These are phyloP conservation scores for Apaloderma vittatum DNA, from an alignment of 2,113 vertebrate species.

Conservation along the genomic window DNA sequence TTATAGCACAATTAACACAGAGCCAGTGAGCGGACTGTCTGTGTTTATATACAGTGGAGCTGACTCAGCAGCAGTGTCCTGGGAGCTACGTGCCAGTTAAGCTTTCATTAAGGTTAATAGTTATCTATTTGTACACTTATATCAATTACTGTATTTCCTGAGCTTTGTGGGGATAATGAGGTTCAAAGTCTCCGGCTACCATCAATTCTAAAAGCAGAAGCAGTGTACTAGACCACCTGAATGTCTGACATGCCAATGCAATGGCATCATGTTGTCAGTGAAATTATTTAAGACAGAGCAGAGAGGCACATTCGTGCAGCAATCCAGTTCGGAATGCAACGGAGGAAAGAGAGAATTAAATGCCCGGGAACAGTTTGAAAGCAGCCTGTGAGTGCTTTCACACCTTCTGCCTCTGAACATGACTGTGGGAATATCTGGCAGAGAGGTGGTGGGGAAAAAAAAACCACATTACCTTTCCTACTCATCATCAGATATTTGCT, in stretches of 20 bases:
- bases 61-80: constrained; percentile 20
- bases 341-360: neutral
- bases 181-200: neutral
- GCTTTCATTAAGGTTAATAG: neutral
- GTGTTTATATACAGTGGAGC: neutral
- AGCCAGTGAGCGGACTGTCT: neutral
- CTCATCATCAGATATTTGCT: neutral
- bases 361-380: neutral
- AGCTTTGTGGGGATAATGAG: neutral
- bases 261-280: neutral
- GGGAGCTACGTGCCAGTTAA: neutral
- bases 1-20: neutral
- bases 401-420: neutral
- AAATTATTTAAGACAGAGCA: neutral
- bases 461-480: neutral
- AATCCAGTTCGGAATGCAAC: neutral
- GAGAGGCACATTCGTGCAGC: neutral
- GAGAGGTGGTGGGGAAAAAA: neutral
- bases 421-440: neutral
- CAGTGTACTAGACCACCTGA: neutral
- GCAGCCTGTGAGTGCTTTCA: neutral
- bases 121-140: neutral
- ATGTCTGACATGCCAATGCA: neutral
- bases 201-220: neutral
- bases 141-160: neutral